Conservation (phyloP, 2,888 invertebrate species). For the Machimus atricapillus region DNA sequence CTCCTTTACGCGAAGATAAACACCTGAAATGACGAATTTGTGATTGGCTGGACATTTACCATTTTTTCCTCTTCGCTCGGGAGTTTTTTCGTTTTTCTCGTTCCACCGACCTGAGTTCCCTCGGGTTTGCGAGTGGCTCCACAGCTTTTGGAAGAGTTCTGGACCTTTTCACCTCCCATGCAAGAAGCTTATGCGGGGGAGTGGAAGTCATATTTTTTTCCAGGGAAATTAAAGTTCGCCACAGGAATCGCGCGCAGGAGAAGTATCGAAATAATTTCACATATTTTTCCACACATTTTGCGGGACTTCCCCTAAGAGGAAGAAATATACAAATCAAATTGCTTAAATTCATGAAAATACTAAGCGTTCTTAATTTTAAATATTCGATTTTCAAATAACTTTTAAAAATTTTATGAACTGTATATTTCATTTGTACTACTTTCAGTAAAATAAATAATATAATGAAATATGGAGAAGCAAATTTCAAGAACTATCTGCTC, state of each 20-base stretch:
- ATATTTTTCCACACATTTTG: neutral
- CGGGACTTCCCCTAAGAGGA: neutral
- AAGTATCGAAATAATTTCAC: neutral
- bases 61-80: neutral
- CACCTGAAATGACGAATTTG: slow-evolving; percentile 39
- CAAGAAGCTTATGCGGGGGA: neutral
- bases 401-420: no score
- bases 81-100: neutral
- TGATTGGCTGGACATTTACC: slow-evolving; percentile 35
- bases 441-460: no score
- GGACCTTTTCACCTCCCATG: neutral
- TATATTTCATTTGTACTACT: no score
- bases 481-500: no score
- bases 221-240: neutral
- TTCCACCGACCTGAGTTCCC: neutral
- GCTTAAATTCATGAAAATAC: neutral
- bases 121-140: neutral
- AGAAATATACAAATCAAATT: no score
- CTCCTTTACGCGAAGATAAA: slow-evolving; percentile 31
- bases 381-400: no score
- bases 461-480: no score
- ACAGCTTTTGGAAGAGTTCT: neutral
- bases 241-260: neutral
- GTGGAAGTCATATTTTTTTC: neutral
- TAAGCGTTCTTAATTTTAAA: neutral